Percentiles rank a stretch among this genome's conserved stretches.
Conservation (phyloP, 2,888 invertebrate genomes). For the Entomobrya multifasciata region DNA sequence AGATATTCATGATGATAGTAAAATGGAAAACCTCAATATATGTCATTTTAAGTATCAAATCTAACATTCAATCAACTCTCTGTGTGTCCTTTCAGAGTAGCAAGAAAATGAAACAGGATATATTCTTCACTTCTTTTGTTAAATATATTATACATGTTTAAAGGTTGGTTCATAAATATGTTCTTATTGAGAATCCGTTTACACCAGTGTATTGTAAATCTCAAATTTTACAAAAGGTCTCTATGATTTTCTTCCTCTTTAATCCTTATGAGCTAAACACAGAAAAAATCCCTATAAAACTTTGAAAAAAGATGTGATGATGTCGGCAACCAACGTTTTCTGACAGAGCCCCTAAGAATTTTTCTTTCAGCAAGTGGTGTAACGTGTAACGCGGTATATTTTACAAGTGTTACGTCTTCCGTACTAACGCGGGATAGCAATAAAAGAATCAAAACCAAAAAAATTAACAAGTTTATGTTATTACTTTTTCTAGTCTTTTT, state of each 20-base stretch:
- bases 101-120: not conserved
- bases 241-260: not conserved
- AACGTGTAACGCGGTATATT: constrained; percentile 6
- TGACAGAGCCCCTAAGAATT: constrained; percentile 19
- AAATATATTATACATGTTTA: not conserved
- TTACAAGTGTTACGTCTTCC: too few species aligned
- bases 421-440: too few species aligned
- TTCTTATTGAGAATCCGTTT: too few species aligned
- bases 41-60: not conserved
- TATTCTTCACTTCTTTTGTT: not conserved
- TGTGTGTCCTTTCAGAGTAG: constrained; percentile 13
- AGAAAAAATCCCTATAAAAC: constrained; percentile 19
- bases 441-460: too few species aligned
- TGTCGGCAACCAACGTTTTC: constrained; percentile 44
- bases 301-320: constrained; percentile 53
- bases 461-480: constrained; percentile 28
- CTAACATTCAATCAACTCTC: not conserved
- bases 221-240: not conserved
- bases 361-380: constrained; percentile 36
- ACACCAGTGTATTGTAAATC: too few species aligned
- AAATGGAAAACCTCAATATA: constrained; percentile 35
- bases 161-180: too few species aligned
- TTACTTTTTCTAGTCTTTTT: constrained; percentile 31
- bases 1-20: not conserved
- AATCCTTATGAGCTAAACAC: not conserved